Conservation (phyloP, 2,113 vertebrate genomes). For the Ia io region DNA sequence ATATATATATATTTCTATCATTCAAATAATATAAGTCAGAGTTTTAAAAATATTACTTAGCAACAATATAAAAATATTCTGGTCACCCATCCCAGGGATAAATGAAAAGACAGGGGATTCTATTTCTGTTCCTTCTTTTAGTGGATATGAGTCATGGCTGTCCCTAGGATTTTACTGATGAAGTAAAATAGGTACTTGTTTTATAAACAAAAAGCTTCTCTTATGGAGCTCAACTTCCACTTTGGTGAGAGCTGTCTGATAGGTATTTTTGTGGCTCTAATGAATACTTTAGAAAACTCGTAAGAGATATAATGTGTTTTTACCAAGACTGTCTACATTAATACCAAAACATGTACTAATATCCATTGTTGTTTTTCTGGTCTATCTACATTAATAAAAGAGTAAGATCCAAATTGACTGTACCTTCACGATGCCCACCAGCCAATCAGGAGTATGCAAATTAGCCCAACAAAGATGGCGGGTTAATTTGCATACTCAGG, state of each 20-base stretch:
- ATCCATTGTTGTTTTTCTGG: background rate
- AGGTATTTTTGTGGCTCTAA: background rate
- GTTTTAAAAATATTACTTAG: background rate
- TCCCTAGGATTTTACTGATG: slow-evolving; percentile 4
- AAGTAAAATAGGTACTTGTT: slow-evolving; percentile 37
- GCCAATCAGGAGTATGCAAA: too few relatives aligned
- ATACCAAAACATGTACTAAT: background rate
- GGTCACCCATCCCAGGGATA: background rate
- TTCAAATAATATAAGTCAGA: background rate
- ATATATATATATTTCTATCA: background rate
- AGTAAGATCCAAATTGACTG: too few relatives aligned
- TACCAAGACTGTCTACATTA: background rate
- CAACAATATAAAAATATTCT: slow-evolving; percentile 50
- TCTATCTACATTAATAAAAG: background rate
- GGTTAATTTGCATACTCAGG: too few relatives aligned
- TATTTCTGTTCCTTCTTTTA: slow-evolving; percentile 52
- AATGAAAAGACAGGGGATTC: slow-evolving; percentile 26
- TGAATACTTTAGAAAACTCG: background rate
- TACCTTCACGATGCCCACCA: too few relatives aligned
- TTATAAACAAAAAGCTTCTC: slow-evolving; percentile 28
- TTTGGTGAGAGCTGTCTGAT: background rate
- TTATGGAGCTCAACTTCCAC: background rate
- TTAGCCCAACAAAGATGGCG: too few relatives aligned
- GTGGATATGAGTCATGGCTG: slow-evolving; percentile 46
- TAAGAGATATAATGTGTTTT: background rate